Base-by-base conservation (phyloP, 1,140 invertebrate genomes). In the Drosophila miranda region DNA sequence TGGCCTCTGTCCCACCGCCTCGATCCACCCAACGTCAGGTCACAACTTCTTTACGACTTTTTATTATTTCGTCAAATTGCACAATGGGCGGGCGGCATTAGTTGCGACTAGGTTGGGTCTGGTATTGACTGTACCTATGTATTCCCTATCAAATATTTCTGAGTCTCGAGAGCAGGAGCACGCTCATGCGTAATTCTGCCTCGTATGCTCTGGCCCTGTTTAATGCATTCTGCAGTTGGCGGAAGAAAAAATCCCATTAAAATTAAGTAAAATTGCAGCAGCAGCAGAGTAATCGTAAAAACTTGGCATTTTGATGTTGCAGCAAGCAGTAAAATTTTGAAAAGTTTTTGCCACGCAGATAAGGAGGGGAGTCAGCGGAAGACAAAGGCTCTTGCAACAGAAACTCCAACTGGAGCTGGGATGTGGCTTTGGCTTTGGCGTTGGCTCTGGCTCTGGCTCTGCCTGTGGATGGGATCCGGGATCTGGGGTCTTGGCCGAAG, bases 261-360 rank as follows among this genome's bases (percentile, higher is more conserved):
- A 89, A 89, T 89, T 89, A 89, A 89, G 87, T 89, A 89, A 89
- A 89, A 89, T 89, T 89, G 87, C 87, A 87, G 63, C 81, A 64
- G 67, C 67, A 78, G 75, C 69, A 71, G 64, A 64, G 82, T 78
- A 88, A 87, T 87, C 82, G 83, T 87, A 87, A 87, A 87, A 87
- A 86, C 82, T 87, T 87, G 81, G 81, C 81, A 86, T 86, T 86
- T 86, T 86, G 81, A 86, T 86, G 81, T 86, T 86, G 81, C 81
- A 86, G 63, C 81, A 87, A 86, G 81, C 66, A 86, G 81, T 86
- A 86, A 86, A 84, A 86, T 75, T 86, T 81, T 86, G 82, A 86
- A 86, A 86, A 86, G 73, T 86, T 86, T 86, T 81, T 87, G 81
- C 81, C 73, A 86, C 81, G 78, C 81, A 86, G 81, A 86, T 86